Evolutionary conservation across 2,797 vertebrate genomes (phyloP).

Genomic region (Lepilemur septentrionalis): DNA sequence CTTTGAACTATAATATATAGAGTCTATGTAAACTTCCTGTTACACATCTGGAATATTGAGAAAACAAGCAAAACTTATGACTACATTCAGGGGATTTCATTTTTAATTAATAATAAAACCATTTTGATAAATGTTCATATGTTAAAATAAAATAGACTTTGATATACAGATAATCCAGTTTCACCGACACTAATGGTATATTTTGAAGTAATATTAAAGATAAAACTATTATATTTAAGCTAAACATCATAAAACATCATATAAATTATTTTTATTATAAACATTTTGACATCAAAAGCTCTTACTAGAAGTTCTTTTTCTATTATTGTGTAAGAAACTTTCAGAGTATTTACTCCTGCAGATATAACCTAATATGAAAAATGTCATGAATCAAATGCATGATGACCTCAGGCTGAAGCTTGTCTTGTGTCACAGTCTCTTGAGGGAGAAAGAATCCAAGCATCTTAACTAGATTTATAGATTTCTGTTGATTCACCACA

Average conservation of each 20-base stretch:
- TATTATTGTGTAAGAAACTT: constrained; percentile 38
- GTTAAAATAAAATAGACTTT: background rate
- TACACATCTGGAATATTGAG: background rate
- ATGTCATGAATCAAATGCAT: constrained; percentile 68
- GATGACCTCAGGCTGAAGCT: constrained; percentile 51
- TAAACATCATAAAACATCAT: constrained; percentile 19
- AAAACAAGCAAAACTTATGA: background rate
- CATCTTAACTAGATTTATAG: constrained; percentile 62
- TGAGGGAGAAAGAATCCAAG: constrained; percentile 57
- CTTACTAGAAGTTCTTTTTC: constrained; percentile 48
- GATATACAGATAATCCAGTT: background rate
- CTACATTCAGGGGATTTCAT: background rate
- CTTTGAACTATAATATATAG: background rate
- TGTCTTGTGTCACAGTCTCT: constrained; percentile 39
- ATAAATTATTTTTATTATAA: constrained; percentile 48
- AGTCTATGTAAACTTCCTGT: background rate
- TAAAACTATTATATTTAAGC: constrained; percentile 18
- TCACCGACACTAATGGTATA: background rate
- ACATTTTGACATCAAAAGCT: constrained; percentile 18
- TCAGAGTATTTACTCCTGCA: constrained; percentile 1
- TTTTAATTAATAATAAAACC: constrained; percentile 18
- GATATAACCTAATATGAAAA: constrained; percentile 52
- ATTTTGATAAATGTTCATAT: background rate
- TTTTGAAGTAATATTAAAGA: constrained; percentile 34
- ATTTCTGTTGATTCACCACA: constrained; percentile 37